Evolutionary conservation across 2,888 invertebrate genomes (phyloP), one percentile per base, ranked within the genome.

Genomic region (Alsophila aescularia): DNA sequence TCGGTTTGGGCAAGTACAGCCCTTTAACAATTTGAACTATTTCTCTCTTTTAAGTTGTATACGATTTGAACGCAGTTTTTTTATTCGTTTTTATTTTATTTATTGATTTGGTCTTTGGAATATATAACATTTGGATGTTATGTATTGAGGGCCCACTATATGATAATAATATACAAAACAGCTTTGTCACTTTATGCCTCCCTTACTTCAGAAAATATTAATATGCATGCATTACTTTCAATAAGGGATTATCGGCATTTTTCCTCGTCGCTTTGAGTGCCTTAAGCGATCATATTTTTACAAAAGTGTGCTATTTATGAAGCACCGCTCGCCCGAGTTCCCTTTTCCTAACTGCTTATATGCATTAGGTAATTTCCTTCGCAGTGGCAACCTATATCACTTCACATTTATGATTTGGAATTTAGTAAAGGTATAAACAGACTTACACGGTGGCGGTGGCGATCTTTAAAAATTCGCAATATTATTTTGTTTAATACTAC

Each of bases 211-310:
- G 37, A 21, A 31, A 36, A 32, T 44, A 43, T 24, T 31, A 32
- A 39, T 13, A 37, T 39, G 32, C 24, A 51, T 51, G 31, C 37
- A 32, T 43, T 44, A 34, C 40, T 43, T 45, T 45, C 39, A 52
- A 52, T 52, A 52, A 40, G 32, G 43, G 34, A 44, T 44, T 44
- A 52, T 34, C 44, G 39, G 2, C 44, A 39, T 40, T 45, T 52
- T 40, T 34, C 16, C 34, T 13, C 34, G 13, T 10, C 24, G 39
- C 27, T 27, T 34, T 24, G 32, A 44, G 51, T 39, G 51, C 51
- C 32, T 39, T 31, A n/a, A 29, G 32, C 37, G 24, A 42, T 41
- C 49, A 50, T 50, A 50, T 43, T 41, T 51, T 31, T 21, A 21
- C 16, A 45, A 40, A 45, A 39, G 15, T 47, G 16, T 13, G 52